phyloP scores from a whole-genome alignment of 2,888 invertebrate species.

The Diplazon laetatorius region DNA sequence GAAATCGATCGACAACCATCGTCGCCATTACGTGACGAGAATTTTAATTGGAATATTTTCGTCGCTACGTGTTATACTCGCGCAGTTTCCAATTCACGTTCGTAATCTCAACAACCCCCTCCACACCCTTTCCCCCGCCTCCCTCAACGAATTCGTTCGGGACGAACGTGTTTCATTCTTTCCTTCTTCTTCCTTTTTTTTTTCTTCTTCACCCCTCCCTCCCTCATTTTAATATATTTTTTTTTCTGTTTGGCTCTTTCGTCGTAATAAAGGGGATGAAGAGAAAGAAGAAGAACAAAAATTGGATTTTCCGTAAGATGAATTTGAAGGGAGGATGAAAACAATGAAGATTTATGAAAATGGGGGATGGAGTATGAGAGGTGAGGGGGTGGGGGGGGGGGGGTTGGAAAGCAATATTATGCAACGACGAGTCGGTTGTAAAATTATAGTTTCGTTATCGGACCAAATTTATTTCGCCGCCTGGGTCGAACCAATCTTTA shows the following conservation, averaged over 20 bases:
- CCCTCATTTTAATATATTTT: too few species aligned
- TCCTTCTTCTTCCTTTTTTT: too few species aligned
- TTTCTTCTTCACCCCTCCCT: too few species aligned
- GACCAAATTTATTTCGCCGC: too few species aligned
- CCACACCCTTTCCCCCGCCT: too few species aligned
- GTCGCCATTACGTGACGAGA: conserved; percentile 41
- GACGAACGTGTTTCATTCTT: not conserved
- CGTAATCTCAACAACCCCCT: not conserved
- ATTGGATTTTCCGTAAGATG: too few species aligned
- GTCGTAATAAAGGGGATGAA: conserved; percentile 11
- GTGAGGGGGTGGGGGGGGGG: conserved; percentile 8
- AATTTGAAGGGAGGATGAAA: not conserved
- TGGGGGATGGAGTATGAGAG: conserved; percentile 10
- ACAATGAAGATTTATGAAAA: conserved; percentile 39
- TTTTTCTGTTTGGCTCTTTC: too few species aligned
- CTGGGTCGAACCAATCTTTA: too few species aligned
- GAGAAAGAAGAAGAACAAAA: conserved; percentile 28
- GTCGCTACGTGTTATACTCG: not conserved
- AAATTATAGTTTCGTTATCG: too few species aligned
- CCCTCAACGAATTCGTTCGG: not conserved
- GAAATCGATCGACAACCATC: conserved; percentile 58
- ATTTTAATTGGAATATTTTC: conserved; percentile 41
- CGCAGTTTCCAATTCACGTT: conserved; percentile 32
- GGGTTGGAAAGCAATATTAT: too few species aligned
- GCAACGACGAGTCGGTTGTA: too few species aligned